Evolutionary conservation across 1,140 invertebrate species (phyloP).

Genomic region (Drosophila sproati): DNA sequence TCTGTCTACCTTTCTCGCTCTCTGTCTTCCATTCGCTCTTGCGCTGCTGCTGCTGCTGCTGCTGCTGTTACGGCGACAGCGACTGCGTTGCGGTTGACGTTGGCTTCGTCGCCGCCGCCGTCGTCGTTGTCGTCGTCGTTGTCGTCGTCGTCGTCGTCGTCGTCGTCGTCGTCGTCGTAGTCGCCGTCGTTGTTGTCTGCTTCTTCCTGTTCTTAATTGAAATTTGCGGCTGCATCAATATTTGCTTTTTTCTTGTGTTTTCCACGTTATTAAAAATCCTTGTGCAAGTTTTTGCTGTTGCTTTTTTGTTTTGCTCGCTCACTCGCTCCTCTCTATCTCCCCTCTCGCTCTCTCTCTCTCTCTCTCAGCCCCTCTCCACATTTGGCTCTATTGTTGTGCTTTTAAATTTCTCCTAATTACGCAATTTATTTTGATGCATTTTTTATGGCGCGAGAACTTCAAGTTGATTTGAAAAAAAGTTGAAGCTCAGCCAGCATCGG

Average conservation of each 20-base stretch:
- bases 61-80: conserved; percentile 24
- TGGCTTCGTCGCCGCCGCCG: conserved; percentile 23
- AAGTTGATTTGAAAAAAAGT: conserved; percentile 19
- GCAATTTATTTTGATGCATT: conserved; percentile 58
- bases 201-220: conserved; percentile 84
- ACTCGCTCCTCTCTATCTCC: not conserved
- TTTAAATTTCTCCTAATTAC: conserved; percentile 62
- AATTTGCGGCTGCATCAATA: conserved; percentile 84
- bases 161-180: conserved; percentile 24
- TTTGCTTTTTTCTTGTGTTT: conserved; percentile 84
- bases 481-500: conserved; percentile 4
- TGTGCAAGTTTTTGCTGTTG: conserved; percentile 71
- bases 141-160: conserved; percentile 30
- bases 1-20: conserved; percentile 13
- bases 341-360: not conserved
- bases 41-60: conserved; percentile 6
- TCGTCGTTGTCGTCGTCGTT: conserved; percentile 32
- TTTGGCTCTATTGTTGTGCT: conserved; percentile 46
- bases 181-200: conserved; percentile 53
- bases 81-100: conserved; percentile 37
- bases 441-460: conserved; percentile 51
- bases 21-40: conserved; percentile 26
- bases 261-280: conserved; percentile 84
- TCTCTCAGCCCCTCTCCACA: not conserved
- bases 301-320: conserved; percentile 52